A percentile compares a stretch with the other conserved stretches of the same genome.
These are phyloP conservation scores for cat (Felis catus) DNA, from an alignment of 2,113 vertebrate species.

Conservation along the genomic window F.catus_Fca126_mat1.0 CM031415.1:57574001-57574500, in stretches of 20 bases:
- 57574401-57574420: background rate
- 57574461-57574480: background rate
- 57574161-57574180: background rate
- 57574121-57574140: background rate
- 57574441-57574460: background rate
- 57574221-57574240: background rate
- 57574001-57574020: background rate
- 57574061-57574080: slow-evolving; percentile 2
- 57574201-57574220: background rate
- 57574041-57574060: background rate
- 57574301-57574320: background rate
- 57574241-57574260: background rate
- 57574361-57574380: background rate
- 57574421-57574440: background rate
- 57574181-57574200: background rate
- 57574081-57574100: background rate
- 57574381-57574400: background rate
- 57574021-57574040: slow-evolving; percentile 25
- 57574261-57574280: background rate
- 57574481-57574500: background rate
- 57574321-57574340: background rate
- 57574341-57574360: background rate
- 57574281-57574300: background rate
- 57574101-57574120: background rate
- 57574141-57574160: background rate